Evolutionary conservation across 2,113 vertebrate species (phyloP), one percentile per base, ranked within the genome.

Genomic region (Hemiprocne comata): DNA sequence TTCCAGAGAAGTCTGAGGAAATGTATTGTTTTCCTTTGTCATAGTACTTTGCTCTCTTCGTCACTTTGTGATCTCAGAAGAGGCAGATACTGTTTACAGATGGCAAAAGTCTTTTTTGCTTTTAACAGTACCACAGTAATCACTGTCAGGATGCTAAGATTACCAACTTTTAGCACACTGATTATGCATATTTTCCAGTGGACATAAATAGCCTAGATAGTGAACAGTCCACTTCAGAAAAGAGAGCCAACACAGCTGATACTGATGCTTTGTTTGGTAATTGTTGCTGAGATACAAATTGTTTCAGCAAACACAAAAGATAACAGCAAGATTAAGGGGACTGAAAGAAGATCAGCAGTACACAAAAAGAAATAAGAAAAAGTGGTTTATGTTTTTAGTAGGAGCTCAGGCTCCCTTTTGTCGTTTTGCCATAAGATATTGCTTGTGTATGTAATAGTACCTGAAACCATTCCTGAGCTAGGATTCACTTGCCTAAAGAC

Each of bases 251-350:
- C 85, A 53, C 93, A 96, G 94, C 92, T 96, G 94, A 95, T 95
- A 86, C 51, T 44, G 85, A 77, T 74, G 71, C 85, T 87, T 94
- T 93, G 93, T 96, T 95, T 97, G 82, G 93, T 90, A 87, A 85
- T 95, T 80, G 94, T 95, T 97, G 95, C 95, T 90, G 85, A 83
- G 95, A 91, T 93, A 96, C 93, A 91, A 55, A 80, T 76, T 95
- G 91, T 95, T 93, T 90, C 75, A 88, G 79, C 87, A 90, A 94
- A 93, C 86, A 93, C 85, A 85, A 85, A 87, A 92, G 95, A 91
- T 94, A 97, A 88, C 78, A 46, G 71, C 81, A 81, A 94, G 89
- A 87, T 89, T 87, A 87, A 87, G 24, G 54, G n/a, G 66, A 51
- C 66, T 92, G 54, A 89, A 93, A 90, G 54, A 78, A 87, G 74